Evolutionary conservation across 1,140 invertebrate genomes (phyloP).

Genomic region (Piezodorus guildinii): DNA sequence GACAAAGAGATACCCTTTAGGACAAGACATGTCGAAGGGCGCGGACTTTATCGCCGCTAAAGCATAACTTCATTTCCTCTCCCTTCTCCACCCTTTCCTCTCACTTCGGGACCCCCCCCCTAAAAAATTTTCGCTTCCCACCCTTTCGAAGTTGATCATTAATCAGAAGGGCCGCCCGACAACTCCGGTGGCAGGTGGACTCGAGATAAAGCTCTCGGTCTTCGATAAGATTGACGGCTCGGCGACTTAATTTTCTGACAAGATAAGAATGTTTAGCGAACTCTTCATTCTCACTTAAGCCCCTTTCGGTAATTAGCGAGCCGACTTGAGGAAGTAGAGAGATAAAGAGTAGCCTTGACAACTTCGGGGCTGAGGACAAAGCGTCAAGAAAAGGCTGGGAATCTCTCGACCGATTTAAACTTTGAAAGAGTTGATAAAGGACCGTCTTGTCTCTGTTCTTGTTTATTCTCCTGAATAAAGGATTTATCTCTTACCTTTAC

Average conservation of each 20-base stretch:
- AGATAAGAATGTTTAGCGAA: neutral
- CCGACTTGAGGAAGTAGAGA: too few relatives aligned
- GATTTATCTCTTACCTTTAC: too few relatives aligned
- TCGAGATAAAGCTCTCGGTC: too few relatives aligned
- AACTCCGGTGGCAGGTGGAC: neutral
- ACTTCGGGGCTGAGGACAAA: too few relatives aligned
- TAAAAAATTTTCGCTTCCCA: neutral
- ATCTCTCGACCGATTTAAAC: too few relatives aligned
- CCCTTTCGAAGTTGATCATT: neutral
- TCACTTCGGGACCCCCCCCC: neutral
- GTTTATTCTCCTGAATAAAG: too few relatives aligned
- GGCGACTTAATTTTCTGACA: constrained; percentile 5
- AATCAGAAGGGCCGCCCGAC: neutral
- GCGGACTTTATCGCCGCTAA: neutral
- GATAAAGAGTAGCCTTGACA: too few relatives aligned
- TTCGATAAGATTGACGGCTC: constrained; percentile 8
- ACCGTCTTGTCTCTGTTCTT: too few relatives aligned
- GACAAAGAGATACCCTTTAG: neutral
- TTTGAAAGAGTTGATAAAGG: too few relatives aligned
- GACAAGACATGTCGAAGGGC: constrained; percentile 6
- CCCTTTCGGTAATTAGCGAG: neutral
- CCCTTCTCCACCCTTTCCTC: neutral
- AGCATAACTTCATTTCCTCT: constrained; percentile 3
- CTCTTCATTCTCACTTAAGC: neutral
- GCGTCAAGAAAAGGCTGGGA: too few relatives aligned